A percentile compares a stretch with the other conserved stretches of the same genome.
Evolutionary conservation across 2,797 vertebrate genomes (phyloP).

Genomic region (Lycodopsis pacificus): DNA sequence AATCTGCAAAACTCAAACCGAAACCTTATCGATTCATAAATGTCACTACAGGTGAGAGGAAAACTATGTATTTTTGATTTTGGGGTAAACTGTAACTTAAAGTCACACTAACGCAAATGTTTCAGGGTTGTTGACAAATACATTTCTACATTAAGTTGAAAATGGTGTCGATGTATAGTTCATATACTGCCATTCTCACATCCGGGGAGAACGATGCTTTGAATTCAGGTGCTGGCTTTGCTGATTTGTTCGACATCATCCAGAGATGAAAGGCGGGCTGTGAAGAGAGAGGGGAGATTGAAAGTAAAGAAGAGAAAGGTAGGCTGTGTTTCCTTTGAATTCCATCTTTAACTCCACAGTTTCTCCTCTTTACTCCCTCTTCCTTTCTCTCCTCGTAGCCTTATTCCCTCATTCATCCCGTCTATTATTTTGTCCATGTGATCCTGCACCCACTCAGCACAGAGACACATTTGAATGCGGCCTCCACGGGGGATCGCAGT

Average conservation of each 20-base stretch:
- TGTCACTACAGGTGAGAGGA: background rate
- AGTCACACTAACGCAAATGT: conserved; percentile 21
- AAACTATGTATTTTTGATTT: no score
- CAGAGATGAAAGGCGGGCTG: conserved; percentile 69
- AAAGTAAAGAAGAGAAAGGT: conserved; percentile 60
- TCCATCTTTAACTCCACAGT: conserved; percentile 72
- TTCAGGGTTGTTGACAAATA: conserved; percentile 39
- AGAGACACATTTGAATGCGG: conserved; percentile 70
- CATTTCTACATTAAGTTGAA: conserved; percentile 33
- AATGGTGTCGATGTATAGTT: conserved; percentile 34
- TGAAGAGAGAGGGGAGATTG: conserved; percentile 63
- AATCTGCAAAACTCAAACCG: no score
- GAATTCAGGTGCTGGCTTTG: conserved; percentile 68
- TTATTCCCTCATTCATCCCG: conserved; percentile 62
- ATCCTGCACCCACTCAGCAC: conserved; percentile 70
- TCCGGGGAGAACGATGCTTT: conserved; percentile 49
- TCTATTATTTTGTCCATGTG: conserved; percentile 68
- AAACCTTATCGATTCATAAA: background rate
- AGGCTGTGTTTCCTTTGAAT: conserved; percentile 76
- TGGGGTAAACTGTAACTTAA: no score
- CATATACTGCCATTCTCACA: conserved; percentile 39
- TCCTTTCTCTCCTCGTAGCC: conserved; percentile 44
- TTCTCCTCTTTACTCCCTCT: conserved; percentile 52
- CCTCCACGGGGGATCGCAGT: conserved; percentile 74
- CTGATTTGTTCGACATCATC: conserved; percentile 80